Evolutionary conservation across 1,140 invertebrate species (phyloP), one percentile per base, ranked within the genome.

Genomic region (Neodiprion lecontei): DNA sequence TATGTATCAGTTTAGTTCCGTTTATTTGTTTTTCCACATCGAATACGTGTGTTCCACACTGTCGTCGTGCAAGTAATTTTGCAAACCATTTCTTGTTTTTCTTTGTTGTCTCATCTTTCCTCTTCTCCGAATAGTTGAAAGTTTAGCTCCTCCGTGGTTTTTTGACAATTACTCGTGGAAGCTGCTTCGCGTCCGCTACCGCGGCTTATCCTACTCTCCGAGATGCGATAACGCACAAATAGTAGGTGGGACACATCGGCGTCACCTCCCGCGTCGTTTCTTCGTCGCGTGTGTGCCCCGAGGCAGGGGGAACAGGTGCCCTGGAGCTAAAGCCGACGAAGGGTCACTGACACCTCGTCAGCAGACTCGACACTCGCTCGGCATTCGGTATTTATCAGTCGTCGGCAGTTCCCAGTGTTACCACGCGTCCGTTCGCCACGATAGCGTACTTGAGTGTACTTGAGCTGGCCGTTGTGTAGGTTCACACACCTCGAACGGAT

Each of bases 341-440:
- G 9, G 53, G 53, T 61, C 53, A 61, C 53, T 61, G 53, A 61
- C 53, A 61, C 53, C 53, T 61, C 53, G 53, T 61, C 53, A 61
- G 53, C 53, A 61, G 11, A 61, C 53, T 61, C 53, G 53, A 61
- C 53, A 61, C 53, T 7, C 53, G 53, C 11, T 17, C 53, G 53
- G 53, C 53, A 61, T 61, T 17, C 53, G n/a, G 11, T 61, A 61
- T 61, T 61, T 61, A 61, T 61, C 53, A 61, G 53, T 61, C 53
- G 53, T 61, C 53, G 53, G 53, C 53, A 61, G 53, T 61, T 61
- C 53, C 53, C 11, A 12, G 53, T 61, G 53, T 61, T 61, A 61
- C 11, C 53, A 61, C 53, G 53, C 53, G 53, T 61, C 28, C 53
- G 9, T 61, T 61, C n/a, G 53, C n/a, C n/a, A 12, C 53, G 53